A percentile compares a stretch with the other conserved stretches of the same genome.
Conservation (phyloP, 2,888 invertebrate species). For the Drosophila conformis region DNA sequence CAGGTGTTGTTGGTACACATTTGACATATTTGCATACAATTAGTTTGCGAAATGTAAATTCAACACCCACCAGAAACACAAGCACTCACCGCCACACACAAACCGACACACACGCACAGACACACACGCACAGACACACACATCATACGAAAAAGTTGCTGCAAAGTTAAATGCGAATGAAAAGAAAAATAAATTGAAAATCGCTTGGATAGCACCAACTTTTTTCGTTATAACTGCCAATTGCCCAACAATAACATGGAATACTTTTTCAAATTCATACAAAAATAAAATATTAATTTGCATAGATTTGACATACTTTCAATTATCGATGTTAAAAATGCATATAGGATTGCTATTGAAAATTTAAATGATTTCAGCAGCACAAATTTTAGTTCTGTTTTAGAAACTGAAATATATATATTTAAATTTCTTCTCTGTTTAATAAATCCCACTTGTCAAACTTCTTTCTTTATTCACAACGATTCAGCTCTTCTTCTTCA, state of each 20-base stretch:
- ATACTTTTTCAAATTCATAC: slow-evolving; percentile 48
- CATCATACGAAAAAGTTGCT: slow-evolving; percentile 29
- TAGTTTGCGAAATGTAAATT: slow-evolving; percentile 78
- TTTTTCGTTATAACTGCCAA: slow-evolving; percentile 55
- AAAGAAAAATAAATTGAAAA: slow-evolving; percentile 65
- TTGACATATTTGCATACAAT: slow-evolving; percentile 81
- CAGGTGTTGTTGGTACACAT: slow-evolving; percentile 75
- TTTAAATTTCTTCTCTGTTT: neutral
- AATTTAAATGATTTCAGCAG: neutral
- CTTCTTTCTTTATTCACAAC: too few relatives aligned
- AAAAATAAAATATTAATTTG: slow-evolving; percentile 58
- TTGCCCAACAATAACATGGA: slow-evolving; percentile 25
- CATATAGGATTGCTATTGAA: neutral
- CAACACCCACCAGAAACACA: slow-evolving; percentile 12
- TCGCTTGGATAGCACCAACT: slow-evolving; percentile 51
- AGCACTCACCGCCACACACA: neutral
- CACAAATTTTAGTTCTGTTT: neutral
- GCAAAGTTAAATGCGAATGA: slow-evolving; percentile 39
- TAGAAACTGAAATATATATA: neutral
- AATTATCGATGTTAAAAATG: slow-evolving; percentile 34
- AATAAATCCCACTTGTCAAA: neutral
- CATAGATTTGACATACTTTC: slow-evolving; percentile 54
- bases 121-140: slow-evolving; percentile 7
- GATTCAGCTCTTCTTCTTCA: too few relatives aligned
- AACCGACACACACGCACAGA: neutral